Conservation (phyloP, 2,888 invertebrate species). For the Scrobipalpa atriplicella region DNA sequence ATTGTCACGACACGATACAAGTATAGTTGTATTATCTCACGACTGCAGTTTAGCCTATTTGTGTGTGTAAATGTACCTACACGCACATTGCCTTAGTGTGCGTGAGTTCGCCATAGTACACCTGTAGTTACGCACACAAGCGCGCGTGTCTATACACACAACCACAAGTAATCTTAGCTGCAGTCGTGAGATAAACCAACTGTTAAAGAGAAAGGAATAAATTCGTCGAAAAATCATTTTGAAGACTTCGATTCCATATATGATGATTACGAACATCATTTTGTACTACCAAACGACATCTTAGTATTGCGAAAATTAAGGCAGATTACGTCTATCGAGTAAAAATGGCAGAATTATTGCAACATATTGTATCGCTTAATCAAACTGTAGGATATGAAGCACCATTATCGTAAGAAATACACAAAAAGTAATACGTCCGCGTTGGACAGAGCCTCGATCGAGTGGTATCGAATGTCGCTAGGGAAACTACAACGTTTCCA, state of each 20-base stretch:
- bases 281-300: slow-evolving; percentile 70
- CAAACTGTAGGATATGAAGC: slow-evolving; percentile 64
- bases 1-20: slow-evolving; percentile 56
- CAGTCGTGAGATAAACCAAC: too few species aligned
- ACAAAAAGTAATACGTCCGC: slow-evolving; percentile 41
- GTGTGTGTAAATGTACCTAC: too few species aligned
- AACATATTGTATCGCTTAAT: slow-evolving; percentile 49
- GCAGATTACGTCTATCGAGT: slow-evolving; percentile 50
- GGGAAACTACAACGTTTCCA: slow-evolving; percentile 65
- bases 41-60: slow-evolving; percentile 30
- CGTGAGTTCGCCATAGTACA: too few species aligned
- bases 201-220: slow-evolving; percentile 21
- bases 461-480: slow-evolving; percentile 24
- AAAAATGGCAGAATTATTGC: slow-evolving; percentile 45
- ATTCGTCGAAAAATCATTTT: slow-evolving; percentile 31
- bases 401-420: slow-evolving; percentile 60
- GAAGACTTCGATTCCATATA: slow-evolving; percentile 31
- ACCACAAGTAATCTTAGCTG: too few species aligned
- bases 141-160: too few species aligned
- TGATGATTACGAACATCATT: slow-evolving; percentile 42
- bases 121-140: too few species aligned
- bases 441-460: slow-evolving; percentile 25
- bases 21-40: background rate
- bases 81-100: too few species aligned
- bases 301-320: slow-evolving; percentile 57